Evolutionary conservation across 2,797 vertebrate genomes (phyloP).

Genomic region (Neopelma chrysocephalum): DNA sequence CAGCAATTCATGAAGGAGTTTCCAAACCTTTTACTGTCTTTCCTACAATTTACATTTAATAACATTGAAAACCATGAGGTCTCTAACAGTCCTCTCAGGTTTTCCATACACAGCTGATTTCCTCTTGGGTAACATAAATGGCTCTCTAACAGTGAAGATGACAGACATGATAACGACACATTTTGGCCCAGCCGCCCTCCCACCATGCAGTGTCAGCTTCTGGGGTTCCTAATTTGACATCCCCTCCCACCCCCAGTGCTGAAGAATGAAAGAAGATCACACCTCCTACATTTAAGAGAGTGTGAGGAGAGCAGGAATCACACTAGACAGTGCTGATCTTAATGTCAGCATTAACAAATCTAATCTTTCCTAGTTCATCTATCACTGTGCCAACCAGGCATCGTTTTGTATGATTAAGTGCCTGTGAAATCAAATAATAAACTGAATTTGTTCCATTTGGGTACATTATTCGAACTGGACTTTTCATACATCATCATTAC

Average conservation of each 20-base stretch:
- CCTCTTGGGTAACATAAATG: background rate
- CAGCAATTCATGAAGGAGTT: background rate
- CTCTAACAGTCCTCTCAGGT: background rate
- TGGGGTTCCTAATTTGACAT: conserved; percentile 17
- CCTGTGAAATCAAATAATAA: conserved; percentile 50
- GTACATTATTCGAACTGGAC: conserved; percentile 18
- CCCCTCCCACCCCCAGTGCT: background rate
- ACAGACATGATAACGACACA: background rate
- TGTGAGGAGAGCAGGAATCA: background rate
- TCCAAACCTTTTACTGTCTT: background rate
- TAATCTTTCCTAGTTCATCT: conserved; percentile 12
- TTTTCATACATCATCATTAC: background rate
- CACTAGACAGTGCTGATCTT: background rate
- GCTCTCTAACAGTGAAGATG: background rate
- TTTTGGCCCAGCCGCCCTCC: conserved; percentile 17
- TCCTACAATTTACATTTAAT: background rate
- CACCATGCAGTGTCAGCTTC: background rate
- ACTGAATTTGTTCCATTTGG: conserved; percentile 11
- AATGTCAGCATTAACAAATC: background rate
- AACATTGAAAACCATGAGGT: background rate
- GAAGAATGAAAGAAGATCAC: conserved; percentile 4
- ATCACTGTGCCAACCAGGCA: conserved; percentile 1
- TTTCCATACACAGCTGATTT: background rate
- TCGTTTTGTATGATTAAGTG: background rate
- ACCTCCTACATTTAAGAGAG: background rate